Percentiles rank a stretch among this genome's conserved stretches.
Conservation (phyloP, 2,113 vertebrate species). For the Coryphaenoides rupestris region DNA sequence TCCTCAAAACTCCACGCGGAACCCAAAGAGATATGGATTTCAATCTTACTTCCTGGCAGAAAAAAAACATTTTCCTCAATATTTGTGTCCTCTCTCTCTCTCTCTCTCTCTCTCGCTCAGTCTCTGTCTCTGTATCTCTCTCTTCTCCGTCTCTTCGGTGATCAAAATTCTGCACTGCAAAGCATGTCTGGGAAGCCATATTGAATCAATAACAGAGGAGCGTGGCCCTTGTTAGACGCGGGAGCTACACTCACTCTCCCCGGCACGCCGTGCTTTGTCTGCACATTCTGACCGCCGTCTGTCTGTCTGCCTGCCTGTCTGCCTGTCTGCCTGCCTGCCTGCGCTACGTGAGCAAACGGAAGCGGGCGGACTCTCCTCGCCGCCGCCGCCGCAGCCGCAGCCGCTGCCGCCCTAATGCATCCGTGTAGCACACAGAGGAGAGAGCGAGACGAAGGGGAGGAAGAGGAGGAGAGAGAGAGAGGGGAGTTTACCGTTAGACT, state of each 20-base stretch:
- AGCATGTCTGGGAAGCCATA: conserved; percentile 56
- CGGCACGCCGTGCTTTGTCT: conserved; percentile 58
- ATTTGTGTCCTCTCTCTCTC: no score
- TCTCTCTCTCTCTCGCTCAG: no score
- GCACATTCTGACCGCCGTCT: conserved; percentile 60
- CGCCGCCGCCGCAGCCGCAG: no score
- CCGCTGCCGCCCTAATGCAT: no score
- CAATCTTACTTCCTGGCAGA: not conserved
- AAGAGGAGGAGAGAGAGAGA: not conserved
- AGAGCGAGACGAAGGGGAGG: not conserved
- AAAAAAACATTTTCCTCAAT: conserved; percentile 10
- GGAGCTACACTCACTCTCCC: conserved; percentile 61
- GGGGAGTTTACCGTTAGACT: no score
- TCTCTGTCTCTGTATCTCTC: conserved; percentile 50
- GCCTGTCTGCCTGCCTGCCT: no score
- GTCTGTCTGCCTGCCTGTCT: no score
- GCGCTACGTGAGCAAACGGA: conserved; percentile 45
- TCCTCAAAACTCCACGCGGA: not conserved
- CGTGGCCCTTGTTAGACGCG: conserved; percentile 56
- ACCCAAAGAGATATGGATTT: not conserved
- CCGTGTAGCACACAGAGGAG: no score
- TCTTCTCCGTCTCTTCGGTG: no score
- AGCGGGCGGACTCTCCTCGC: no score
- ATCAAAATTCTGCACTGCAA: conserved; percentile 60
- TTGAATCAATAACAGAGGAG: conserved; percentile 68